Conservation (phyloP, 2,797 vertebrate genomes). For the Salmo trutta region DNA sequence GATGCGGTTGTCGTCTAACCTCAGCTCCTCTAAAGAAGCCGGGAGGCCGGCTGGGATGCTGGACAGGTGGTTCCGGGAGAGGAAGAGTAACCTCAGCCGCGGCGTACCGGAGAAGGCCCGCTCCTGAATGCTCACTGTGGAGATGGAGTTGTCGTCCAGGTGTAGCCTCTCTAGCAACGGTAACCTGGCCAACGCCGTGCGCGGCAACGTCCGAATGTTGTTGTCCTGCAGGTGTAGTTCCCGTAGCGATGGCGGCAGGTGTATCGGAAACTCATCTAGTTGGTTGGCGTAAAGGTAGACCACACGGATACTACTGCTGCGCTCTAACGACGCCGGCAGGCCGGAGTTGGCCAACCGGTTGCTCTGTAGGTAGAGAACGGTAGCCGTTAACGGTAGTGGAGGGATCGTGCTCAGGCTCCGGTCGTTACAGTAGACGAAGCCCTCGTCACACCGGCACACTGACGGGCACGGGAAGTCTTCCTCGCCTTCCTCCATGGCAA, state of each 20-base stretch:
- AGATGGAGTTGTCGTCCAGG: conserved; percentile 95
- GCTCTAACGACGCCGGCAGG: conserved; percentile 82
- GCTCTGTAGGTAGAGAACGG: conserved; percentile 97
- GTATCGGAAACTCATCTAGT: conserved; percentile 87
- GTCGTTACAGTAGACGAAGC: conserved; percentile 96
- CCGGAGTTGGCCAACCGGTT: conserved; percentile 90
- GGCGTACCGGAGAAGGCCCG: conserved; percentile 91
- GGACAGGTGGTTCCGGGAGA: conserved; percentile 93
- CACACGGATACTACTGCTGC: conserved; percentile 81
- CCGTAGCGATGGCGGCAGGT: conserved; percentile 85
- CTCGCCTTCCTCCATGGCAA: conserved; percentile 77
- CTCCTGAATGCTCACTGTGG: conserved; percentile 94
- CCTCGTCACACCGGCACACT: conserved; percentile 90
- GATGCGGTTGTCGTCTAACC: conserved; percentile 93
- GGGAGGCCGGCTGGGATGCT: conserved; percentile 92
- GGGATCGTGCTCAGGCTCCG: conserved; percentile 89
- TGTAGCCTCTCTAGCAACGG: conserved; percentile 92
- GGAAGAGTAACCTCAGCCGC: conserved; percentile 84
- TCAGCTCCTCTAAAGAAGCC: conserved; percentile 88
- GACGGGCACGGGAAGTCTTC: conserved; percentile 84
- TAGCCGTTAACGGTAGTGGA: conserved; percentile 84
- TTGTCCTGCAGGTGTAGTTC: conserved; percentile 98
- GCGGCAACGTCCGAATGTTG: conserved; percentile 87
- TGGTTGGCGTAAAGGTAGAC: conserved; percentile 94
- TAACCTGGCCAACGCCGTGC: conserved; percentile 84